Evolutionary conservation across 2,797 vertebrate genomes (phyloP).

Genomic region (Periophthalmus magnuspinnatus): DNA sequence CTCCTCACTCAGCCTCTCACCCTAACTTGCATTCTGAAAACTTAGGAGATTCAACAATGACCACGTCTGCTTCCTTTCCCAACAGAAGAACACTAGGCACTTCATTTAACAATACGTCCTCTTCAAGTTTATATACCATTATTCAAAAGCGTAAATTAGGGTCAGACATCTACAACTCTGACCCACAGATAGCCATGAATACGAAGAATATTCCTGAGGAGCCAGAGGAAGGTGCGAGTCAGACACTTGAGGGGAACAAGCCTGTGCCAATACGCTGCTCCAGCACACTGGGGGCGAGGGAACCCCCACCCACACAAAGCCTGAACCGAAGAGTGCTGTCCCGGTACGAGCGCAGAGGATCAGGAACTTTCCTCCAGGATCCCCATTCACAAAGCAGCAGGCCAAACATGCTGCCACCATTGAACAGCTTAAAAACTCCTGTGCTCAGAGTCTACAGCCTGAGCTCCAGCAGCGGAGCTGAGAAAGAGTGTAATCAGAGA

Average conservation of each 20-base stretch:
- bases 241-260: slow-evolving; percentile 31
- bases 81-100: slow-evolving; percentile 18
- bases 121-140: slow-evolving; percentile 77
- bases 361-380: slow-evolving; percentile 75
- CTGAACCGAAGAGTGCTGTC: slow-evolving; percentile 60
- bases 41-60: slow-evolving; percentile 26
- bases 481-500: slow-evolving; percentile 65
- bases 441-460: slow-evolving; percentile 56
- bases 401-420: slow-evolving; percentile 84
- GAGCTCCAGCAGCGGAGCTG: slow-evolving; percentile 39
- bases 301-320: slow-evolving; percentile 60
- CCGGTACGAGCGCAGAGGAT: slow-evolving; percentile 76
- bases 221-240: slow-evolving; percentile 22
- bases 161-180: slow-evolving; percentile 80
- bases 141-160: slow-evolving; percentile 79
- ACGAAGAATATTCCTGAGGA: slow-evolving; percentile 34
- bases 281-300: slow-evolving; percentile 75
- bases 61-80: slow-evolving; percentile 30
- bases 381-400: slow-evolving; percentile 70
- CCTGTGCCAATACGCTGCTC: slow-evolving; percentile 48
- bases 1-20: slow-evolving; percentile 61
- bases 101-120: slow-evolving; percentile 52
- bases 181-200: slow-evolving; percentile 75
- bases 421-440: slow-evolving; percentile 70
- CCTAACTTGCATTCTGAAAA: slow-evolving; percentile 60